A percentile compares a stretch with the other conserved stretches of the same genome.
Conservation (phyloP, 2,113 vertebrate species). For the Dunckerocampus dactyliophorus region DNA sequence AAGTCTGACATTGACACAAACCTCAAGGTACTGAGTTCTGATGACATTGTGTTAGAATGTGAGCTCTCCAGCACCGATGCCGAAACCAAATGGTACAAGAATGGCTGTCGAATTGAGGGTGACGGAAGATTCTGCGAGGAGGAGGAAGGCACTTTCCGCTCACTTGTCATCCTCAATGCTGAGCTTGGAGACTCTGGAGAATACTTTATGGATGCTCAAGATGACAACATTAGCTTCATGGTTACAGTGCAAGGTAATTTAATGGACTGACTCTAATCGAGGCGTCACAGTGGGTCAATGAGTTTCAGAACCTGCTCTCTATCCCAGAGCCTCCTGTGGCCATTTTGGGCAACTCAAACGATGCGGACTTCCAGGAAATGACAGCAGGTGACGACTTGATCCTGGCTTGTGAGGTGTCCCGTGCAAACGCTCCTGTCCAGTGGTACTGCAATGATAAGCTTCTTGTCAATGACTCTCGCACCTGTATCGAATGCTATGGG, state of each 20-base stretch:
- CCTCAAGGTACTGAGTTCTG: slow-evolving; percentile 60
- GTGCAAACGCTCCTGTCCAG: slow-evolving; percentile 57
- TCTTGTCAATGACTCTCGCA: slow-evolving; percentile 55
- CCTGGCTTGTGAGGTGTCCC: slow-evolving; percentile 77
- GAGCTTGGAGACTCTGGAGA: slow-evolving; percentile 78
- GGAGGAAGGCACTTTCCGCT: slow-evolving; percentile 77
- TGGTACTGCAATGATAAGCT: slow-evolving; percentile 67
- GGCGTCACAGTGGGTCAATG: not conserved
- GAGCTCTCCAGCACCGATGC: slow-evolving; percentile 71
- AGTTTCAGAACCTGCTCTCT: not conserved
- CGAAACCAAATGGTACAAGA: slow-evolving; percentile 85
- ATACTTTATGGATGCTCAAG: slow-evolving; percentile 80
- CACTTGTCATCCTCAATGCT: slow-evolving; percentile 76
- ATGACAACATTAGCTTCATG: slow-evolving; percentile 80
- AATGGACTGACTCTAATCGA: not conserved
- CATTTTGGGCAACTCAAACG: slow-evolving; percentile 71
- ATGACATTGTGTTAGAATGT: slow-evolving; percentile 81
- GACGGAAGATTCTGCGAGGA: slow-evolving; percentile 81
- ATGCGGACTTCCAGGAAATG: slow-evolving; percentile 61
- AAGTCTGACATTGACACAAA: slow-evolving; percentile 65
- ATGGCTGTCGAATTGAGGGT: slow-evolving; percentile 75
- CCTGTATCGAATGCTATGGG: slow-evolving; percentile 64
- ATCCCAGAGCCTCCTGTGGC: slow-evolving; percentile 77
- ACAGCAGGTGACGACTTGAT: slow-evolving; percentile 76
- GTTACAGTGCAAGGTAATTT: slow-evolving; percentile 77